phyloP scores from a whole-genome alignment of 2,113 vertebrate genomes.

The Propithecus coquereli region DNA sequence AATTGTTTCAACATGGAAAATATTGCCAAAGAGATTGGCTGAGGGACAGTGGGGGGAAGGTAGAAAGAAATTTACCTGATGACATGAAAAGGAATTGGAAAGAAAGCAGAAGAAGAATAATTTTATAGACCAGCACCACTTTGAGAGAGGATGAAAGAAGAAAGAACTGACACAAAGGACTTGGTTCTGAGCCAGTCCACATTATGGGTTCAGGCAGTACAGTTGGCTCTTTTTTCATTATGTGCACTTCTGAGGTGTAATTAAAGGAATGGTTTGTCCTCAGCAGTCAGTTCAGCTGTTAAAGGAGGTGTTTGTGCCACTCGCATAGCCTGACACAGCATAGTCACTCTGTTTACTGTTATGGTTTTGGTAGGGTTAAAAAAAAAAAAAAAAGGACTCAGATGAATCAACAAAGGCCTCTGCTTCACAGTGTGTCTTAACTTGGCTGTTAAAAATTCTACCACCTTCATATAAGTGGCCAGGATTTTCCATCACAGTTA shows the following conservation, averaged over 20 bases:
- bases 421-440: not conserved
- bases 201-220: not conserved
- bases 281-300: not conserved
- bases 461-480: not conserved
- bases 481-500: not conserved
- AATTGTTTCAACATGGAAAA: conserved; percentile 19
- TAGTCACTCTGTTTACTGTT: not conserved
- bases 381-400: not conserved
- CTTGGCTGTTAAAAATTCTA: not conserved
- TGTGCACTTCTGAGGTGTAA: not conserved
- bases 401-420: conserved; percentile 18
- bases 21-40: not conserved
- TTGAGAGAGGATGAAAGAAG: conserved; percentile 25
- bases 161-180: not conserved
- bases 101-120: conserved; percentile 2
- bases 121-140: not conserved
- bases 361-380: not conserved
- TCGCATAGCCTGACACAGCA: not conserved
- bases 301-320: not conserved
- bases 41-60: not conserved
- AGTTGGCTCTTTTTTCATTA: not conserved
- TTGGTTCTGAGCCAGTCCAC: not conserved
- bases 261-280: not conserved
- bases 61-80: not conserved
- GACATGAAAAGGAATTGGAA: conserved; percentile 27